Conservation (phyloP, 2,888 invertebrate species). For the Malthinus flaveolus region DNA sequence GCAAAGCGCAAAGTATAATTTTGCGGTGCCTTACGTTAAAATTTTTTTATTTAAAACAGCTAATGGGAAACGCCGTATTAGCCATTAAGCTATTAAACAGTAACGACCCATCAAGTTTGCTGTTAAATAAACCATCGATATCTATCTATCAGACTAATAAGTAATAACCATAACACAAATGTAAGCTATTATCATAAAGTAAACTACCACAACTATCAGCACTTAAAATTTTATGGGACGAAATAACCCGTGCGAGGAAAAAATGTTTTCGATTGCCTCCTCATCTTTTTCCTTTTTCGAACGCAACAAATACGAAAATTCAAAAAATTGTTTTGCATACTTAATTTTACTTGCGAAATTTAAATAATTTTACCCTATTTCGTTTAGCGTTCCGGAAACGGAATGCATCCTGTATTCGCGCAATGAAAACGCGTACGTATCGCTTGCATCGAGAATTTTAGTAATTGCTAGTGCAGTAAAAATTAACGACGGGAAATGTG, state of each 20-base stretch:
- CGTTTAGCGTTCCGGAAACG: conserved; percentile 20
- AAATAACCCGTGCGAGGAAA: no score
- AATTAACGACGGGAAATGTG: conserved; percentile 55
- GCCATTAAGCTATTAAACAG: background rate
- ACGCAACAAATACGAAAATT: background rate
- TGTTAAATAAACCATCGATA: background rate
- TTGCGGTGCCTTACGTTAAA: no score
- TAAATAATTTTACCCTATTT: conserved; percentile 22
- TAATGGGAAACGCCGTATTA: background rate
- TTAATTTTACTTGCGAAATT: conserved; percentile 9
- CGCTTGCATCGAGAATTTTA: conserved; percentile 39
- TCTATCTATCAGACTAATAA: background rate
- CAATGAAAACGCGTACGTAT: conserved; percentile 24
- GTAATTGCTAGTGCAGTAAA: conserved; percentile 53
- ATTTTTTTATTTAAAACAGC: no score
- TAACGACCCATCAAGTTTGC: background rate
- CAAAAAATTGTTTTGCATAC: background rate
- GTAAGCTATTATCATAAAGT: conserved; percentile 2
- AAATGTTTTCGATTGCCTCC: no score
- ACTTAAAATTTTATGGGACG: no score
- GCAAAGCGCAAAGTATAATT: no score
- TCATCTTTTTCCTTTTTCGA: no score
- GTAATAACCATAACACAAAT: conserved; percentile 1
- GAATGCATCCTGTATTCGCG: conserved; percentile 26
- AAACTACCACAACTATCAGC: background rate